Evolutionary conservation across 2,113 vertebrate species (phyloP).

Genomic region (Archocentrus centrarchus): DNA sequence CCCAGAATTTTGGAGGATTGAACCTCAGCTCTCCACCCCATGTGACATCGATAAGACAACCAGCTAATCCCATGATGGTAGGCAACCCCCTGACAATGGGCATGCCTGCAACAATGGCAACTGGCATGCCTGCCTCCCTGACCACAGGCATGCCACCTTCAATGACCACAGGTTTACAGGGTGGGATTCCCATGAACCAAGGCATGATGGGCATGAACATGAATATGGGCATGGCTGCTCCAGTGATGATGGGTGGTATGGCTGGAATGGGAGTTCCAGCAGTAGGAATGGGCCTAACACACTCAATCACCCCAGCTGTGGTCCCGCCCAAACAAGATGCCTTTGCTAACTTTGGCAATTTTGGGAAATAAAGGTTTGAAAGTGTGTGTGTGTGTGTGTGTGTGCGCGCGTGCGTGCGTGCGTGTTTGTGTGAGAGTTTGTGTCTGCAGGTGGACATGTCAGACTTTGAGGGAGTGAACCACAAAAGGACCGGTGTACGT

Average conservation of each 20-base stretch:
- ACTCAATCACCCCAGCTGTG: conserved; percentile 75
- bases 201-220: conserved; percentile 88
- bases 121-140: conserved; percentile 73
- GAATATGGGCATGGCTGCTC: conserved; percentile 83
- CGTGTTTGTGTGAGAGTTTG: conserved; percentile 12
- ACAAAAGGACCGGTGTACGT: conserved; percentile 59
- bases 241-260: conserved; percentile 75
- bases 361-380: conserved; percentile 88
- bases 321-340: conserved; percentile 96
- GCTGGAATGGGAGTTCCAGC: conserved; percentile 78
- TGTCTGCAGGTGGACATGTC: conserved; percentile 14
- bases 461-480: conserved; percentile 34
- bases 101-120: conserved; percentile 84
- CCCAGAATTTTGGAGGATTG: conserved; percentile 91
- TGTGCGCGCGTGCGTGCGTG: conserved; percentile 20
- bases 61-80: conserved; percentile 82
- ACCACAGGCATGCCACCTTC: conserved; percentile 71
- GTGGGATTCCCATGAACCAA: conserved; percentile 83
- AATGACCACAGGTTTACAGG: conserved; percentile 83
- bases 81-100: conserved; percentile 81
- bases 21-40: conserved; percentile 87
- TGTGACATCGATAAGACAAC: conserved; percentile 82
- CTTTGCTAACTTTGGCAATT: conserved; percentile 98
- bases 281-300: conserved; percentile 79
- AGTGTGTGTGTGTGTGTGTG: conserved; percentile 3